Conservation (phyloP, 1,140 invertebrate genomes). For the Aricia agestis region DNA sequence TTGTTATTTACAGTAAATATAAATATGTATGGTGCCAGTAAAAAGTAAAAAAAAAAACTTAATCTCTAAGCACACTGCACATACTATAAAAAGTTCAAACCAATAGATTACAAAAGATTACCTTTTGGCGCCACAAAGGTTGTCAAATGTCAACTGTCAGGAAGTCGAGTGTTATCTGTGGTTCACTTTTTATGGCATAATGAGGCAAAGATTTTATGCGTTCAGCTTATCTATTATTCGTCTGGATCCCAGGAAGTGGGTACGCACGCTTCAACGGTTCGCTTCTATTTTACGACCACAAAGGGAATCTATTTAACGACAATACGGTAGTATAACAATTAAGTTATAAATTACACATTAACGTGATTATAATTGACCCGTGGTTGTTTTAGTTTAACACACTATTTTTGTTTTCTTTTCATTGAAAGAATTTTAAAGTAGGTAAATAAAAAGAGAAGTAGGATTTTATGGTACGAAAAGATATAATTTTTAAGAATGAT, state of each 20-base stretch:
- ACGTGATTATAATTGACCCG: neutral
- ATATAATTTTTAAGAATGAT: too few species aligned
- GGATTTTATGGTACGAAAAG: too few species aligned
- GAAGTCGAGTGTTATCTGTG: neutral
- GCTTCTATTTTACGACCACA: slow-evolving; percentile 26
- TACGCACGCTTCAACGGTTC: slow-evolving; percentile 28
- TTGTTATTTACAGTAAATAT: too few species aligned
- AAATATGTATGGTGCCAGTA: too few species aligned
- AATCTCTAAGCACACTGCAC: neutral
- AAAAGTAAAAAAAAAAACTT: neutral
- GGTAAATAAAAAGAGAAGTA: too few species aligned
- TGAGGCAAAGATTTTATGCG: slow-evolving; percentile 20
- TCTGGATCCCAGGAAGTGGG: slow-evolving; percentile 29
- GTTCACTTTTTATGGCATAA: slow-evolving; percentile 14
- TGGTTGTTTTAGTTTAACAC: too few species aligned
- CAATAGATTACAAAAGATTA: neutral
- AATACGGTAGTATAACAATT: slow-evolving; percentile 17
- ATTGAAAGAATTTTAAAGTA: too few species aligned
- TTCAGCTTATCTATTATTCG: slow-evolving; percentile 26
- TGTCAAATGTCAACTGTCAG: neutral
- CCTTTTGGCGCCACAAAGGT: slow-evolving; percentile 10
- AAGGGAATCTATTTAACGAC: slow-evolving; percentile 28
- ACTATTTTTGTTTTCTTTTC: too few species aligned
- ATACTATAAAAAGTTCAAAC: neutral
- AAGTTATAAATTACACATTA: slow-evolving; percentile 2